A percentile compares a stretch with the other conserved stretches of the same genome.
phyloP scores from a whole-genome alignment of 92 coral and sea anemone genomes.

The Palythoa caribaeorum region DNA sequence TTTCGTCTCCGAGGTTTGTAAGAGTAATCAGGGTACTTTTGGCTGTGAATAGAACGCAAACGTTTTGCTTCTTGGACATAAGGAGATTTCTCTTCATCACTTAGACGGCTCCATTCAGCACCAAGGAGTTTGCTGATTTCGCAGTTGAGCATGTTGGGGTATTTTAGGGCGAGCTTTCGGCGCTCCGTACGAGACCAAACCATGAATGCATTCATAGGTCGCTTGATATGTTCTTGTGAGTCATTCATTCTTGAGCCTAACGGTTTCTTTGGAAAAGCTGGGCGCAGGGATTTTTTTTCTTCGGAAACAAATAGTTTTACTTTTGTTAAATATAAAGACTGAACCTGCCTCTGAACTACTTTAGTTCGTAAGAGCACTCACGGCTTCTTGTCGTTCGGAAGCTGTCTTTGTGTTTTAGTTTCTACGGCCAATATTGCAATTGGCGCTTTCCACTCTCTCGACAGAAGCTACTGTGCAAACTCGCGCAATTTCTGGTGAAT shows the following conservation, averaged over 20 bases:
- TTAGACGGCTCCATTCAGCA: conserved; percentile 93
- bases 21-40: conserved; percentile 91
- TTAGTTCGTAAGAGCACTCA: not conserved
- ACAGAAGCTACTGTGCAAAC: conserved; percentile 44
- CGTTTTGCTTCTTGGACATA: conserved; percentile 90
- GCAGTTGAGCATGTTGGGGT: conserved; percentile 95
- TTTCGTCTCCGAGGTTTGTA: conserved; percentile 90
- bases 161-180: conserved; percentile 88
- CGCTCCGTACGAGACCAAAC: conserved; percentile 95
- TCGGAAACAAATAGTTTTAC: not conserved
- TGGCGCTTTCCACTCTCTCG: conserved; percentile 1
- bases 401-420: not conserved
- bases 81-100: conserved; percentile 89
- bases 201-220: conserved; percentile 96
- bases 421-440: not conserved
- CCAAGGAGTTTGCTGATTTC: conserved; percentile 94
- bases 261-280: not conserved
- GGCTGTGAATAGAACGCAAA: conserved; percentile 89
- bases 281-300: not conserved
- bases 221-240: conserved; percentile 76
- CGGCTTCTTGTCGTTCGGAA: not conserved
- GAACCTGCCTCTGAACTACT: not conserved
- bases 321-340: not conserved
- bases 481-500: conserved; percentile 32
- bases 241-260: conserved; percentile 33